Evolutionary conservation across 2,797 vertebrate genomes (phyloP), one percentile per base, ranked within the genome.

Genomic region (Botia almorhae): DNA sequence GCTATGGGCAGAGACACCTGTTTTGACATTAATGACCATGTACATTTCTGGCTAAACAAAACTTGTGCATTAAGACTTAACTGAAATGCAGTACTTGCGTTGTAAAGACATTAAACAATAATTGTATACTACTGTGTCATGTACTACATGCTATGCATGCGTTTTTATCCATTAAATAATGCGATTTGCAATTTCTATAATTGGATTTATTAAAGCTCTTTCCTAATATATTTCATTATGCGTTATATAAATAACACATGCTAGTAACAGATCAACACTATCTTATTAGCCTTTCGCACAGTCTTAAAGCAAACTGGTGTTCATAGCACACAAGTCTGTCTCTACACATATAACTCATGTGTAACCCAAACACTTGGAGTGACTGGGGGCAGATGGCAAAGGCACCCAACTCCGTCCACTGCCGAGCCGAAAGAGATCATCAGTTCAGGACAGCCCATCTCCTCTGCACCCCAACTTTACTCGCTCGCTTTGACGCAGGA

Each of bases 371-470:
- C 74, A 76, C 46, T 80, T 74, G 53, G 78, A 80, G 61, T 74
- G 78, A 80, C 78, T 80, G 21, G 23, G 78, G 74, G 74, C 80
- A 81, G 80, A 75, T 81, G 80, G 74, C 26, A 76, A 39, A 81
- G 36, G 55, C 39, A 5, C 53, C 63, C 69, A 58, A 29, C 63
- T 53, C 61, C 23, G 51, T 64, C 19, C 61, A 43, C 17, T 23
- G 51, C 17, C 4, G 21, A 14, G 61, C 50, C 74, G 61, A 69
- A 65, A 75, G 72, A 81, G 43, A 63, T 56, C 29, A 29, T 29
- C 56, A n/a, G 46, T 71, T 43, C 72, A 50, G 26, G 64, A 39
- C 26, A 58, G 56, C 64, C 72, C 56, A 68, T 63, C 55, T 81
- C 7, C 7, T 69, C 56, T 50, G 79, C 85, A 88, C 86, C 69